Evolutionary conservation across 2,113 vertebrate species (phyloP).

Genomic region (Rhinichthys klamathensis): DNA sequence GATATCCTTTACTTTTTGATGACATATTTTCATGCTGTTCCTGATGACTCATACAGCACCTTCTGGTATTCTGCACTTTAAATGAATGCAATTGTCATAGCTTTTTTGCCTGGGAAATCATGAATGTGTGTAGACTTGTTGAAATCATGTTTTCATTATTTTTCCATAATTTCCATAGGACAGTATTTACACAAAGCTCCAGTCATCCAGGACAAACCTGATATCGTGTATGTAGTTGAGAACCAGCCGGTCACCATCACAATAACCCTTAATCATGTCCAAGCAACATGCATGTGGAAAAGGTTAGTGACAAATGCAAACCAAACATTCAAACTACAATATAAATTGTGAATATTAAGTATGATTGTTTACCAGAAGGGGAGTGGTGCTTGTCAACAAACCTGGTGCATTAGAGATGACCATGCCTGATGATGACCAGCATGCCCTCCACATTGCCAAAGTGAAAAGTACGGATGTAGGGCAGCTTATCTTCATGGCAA

Average conservation of each 20-base stretch:
- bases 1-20: neutral
- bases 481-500: slow-evolving; percentile 83
- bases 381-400: slow-evolving; percentile 73
- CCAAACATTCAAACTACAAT: neutral
- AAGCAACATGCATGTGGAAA: slow-evolving; percentile 88
- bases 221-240: slow-evolving; percentile 86
- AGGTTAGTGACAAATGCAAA: slow-evolving; percentile 71
- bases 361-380: slow-evolving; percentile 70
- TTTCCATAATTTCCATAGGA: slow-evolving; percentile 68
- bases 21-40: neutral
- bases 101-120: neutral
- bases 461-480: slow-evolving; percentile 79
- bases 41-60: neutral
- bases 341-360: neutral
- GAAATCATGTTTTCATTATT: neutral
- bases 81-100: neutral
- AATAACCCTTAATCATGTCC: slow-evolving; percentile 90
- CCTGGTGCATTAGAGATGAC: slow-evolving; percentile 80
- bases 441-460: slow-evolving; percentile 80
- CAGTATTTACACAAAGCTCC: slow-evolving; percentile 86
- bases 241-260: slow-evolving; percentile 83
- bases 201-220: slow-evolving; percentile 86
- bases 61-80: neutral
- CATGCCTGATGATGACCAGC: slow-evolving; percentile 90
- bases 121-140: neutral